Percentiles rank a stretch among this genome's conserved stretches.
Conservation (phyloP, 2,797 vertebrate genomes). For the Microctenopoma lineatum region DNA sequence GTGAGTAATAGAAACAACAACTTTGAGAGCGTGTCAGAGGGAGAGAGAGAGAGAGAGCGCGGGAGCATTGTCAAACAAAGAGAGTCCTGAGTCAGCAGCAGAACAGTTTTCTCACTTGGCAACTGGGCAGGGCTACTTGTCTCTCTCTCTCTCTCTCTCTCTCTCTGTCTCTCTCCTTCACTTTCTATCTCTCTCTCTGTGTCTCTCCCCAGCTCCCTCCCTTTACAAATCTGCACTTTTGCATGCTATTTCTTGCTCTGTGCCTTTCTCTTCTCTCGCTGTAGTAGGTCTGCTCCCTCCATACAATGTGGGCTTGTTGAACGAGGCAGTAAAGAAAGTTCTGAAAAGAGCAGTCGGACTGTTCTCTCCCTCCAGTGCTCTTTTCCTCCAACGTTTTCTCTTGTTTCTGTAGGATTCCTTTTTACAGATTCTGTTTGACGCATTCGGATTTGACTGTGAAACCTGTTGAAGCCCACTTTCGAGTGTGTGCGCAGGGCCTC, state of each 20-base stretch:
- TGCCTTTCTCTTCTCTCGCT: conserved; percentile 50
- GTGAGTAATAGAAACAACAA: conserved; percentile 56
- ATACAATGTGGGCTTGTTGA: conserved; percentile 42
- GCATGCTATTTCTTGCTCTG: conserved; percentile 75
- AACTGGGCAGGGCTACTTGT: conserved; percentile 81
- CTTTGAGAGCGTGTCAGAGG: conserved; percentile 51
- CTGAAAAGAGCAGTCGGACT: conserved; percentile 50
- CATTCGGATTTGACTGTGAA: conserved; percentile 43
- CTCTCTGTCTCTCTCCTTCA: conserved; percentile 1
- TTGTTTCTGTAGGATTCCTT: conserved; percentile 49
- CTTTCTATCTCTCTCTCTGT: conserved; percentile 29
- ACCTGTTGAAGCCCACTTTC: conserved; percentile 21
- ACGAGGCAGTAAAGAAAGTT: conserved; percentile 38
- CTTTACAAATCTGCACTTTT: conserved; percentile 68
- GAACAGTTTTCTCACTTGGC: conserved; percentile 84
- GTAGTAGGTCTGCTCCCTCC: conserved; percentile 52
- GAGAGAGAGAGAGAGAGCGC: conserved; percentile 60
- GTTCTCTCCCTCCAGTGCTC: conserved; percentile 42
- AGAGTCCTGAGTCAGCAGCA: conserved; percentile 89
- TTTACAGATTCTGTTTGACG: conserved; percentile 38
- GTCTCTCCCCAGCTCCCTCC: conserved; percentile 10
- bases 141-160: conserved; percentile 37
- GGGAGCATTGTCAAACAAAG: conserved; percentile 86
- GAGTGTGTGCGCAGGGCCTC: conserved; percentile 19
- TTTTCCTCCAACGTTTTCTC: conserved; percentile 27